phyloP scores from a whole-genome alignment of 2,888 invertebrate genomes.

The Byasa hedistus region DNA sequence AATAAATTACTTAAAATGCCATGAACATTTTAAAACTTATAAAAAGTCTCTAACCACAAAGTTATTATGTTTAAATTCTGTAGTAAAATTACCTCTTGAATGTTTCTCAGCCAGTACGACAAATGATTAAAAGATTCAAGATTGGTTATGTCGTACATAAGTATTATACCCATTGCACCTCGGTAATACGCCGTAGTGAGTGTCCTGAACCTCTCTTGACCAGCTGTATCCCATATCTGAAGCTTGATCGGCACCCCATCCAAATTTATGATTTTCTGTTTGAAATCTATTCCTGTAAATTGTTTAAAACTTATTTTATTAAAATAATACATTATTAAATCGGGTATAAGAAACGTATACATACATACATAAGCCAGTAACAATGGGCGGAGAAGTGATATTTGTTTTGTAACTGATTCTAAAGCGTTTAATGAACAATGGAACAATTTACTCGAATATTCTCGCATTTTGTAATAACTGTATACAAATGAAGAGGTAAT shows the following conservation, averaged over 20 bases:
- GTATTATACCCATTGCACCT: constrained; percentile 93
- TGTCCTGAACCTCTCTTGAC: constrained; percentile 87
- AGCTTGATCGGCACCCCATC: constrained; percentile 92
- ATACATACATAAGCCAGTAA: too few relatives aligned
- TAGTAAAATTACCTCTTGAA: constrained; percentile 86
- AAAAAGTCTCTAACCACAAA: too few relatives aligned
- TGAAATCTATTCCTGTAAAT: constrained; percentile 90
- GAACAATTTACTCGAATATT: too few relatives aligned
- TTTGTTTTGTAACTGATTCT: too few relatives aligned
- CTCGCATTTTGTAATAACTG: too few relatives aligned
- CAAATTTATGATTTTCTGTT: constrained; percentile 92
- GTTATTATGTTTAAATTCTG: too few relatives aligned
- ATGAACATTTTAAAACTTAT: too few relatives aligned
- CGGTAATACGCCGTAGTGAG: constrained; percentile 93
- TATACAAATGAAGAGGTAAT: too few relatives aligned
- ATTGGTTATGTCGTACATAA: constrained; percentile 95
- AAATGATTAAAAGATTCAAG: constrained; percentile 94
- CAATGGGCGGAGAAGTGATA: too few relatives aligned
- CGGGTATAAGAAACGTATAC: too few relatives aligned
- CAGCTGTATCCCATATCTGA: constrained; percentile 94
- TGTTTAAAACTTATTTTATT: not conserved
- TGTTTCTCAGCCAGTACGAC: constrained; percentile 94
- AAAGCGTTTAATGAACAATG: too few relatives aligned
- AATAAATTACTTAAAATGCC: not conserved
- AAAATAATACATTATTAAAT: too few relatives aligned